Percentiles rank a stretch among this genome's conserved stretches.
Evolutionary conservation across 2,113 vertebrate species (phyloP).

Genomic region (Plotosus lineatus): DNA sequence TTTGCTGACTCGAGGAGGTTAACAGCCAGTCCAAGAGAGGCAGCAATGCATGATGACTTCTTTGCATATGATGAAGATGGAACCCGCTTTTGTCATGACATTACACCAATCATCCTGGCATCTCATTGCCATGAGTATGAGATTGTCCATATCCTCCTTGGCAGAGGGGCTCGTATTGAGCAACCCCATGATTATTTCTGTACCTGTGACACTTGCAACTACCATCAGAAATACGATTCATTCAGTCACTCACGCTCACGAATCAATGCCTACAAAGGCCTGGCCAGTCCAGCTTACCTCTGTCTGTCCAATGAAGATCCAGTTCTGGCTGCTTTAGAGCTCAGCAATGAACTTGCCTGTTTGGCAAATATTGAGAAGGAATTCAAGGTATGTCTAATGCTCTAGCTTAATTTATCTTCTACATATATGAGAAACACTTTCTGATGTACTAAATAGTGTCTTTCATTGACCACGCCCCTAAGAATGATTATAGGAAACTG

Average conservation of each 20-base stretch:
- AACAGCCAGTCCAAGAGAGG: constrained; percentile 87
- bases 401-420: background rate
- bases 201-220: constrained; percentile 89
- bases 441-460: constrained; percentile 1
- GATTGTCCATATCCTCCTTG: constrained; percentile 90
- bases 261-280: constrained; percentile 95
- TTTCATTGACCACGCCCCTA: constrained; percentile 30
- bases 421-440: background rate
- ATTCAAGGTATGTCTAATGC: constrained; percentile 84
- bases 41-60: constrained; percentile 90
- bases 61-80: constrained; percentile 99
- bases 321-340: constrained; percentile 92
- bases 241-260: constrained; percentile 95
- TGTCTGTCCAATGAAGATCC: constrained; percentile 94
- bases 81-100: constrained; percentile 93
- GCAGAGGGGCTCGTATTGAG: constrained; percentile 89
- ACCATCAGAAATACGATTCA: constrained; percentile 94
- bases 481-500: constrained; percentile 93
- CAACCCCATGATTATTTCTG: constrained; percentile 96
- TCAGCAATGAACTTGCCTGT: constrained; percentile 93
- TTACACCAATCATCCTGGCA: constrained; percentile 92
- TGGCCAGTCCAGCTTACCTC: constrained; percentile 94
- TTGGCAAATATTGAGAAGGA: constrained; percentile 98
- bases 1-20: constrained; percentile 87
- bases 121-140: constrained; percentile 97